A percentile compares a stretch with the other conserved stretches of the same genome.
Conservation (phyloP, 2,113 vertebrate species). For the Rhinopomastus cyanomelas region DNA sequence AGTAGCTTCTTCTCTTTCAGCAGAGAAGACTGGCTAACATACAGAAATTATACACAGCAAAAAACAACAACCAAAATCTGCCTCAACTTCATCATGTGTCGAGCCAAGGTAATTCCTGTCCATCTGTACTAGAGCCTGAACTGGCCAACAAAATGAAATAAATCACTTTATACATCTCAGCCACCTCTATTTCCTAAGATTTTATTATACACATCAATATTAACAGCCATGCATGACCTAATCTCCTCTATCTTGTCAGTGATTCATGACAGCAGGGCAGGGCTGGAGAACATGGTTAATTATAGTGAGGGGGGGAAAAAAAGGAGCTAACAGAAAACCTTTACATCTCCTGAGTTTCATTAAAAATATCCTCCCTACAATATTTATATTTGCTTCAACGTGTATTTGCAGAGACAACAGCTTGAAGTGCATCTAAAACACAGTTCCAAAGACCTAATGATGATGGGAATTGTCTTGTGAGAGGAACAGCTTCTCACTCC, state of each 20-base stretch:
- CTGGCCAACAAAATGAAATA: not conserved
- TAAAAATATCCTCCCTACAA: not conserved
- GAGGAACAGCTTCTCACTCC: slow-evolving; percentile 27
- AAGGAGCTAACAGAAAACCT: not conserved
- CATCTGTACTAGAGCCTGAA: not conserved
- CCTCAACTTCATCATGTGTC: not conserved
- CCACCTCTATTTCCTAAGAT: not conserved
- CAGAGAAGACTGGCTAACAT: not conserved
- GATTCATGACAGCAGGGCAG: not conserved
- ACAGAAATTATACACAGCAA: not conserved
- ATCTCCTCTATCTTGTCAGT: not conserved
- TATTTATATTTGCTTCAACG: slow-evolving; percentile 17
- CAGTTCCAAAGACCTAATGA: not conserved
- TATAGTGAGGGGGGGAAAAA: not conserved
- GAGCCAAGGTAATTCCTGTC: not conserved
- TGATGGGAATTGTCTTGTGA: not conserved
- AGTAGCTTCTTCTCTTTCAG: not conserved
- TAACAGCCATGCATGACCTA: not conserved
- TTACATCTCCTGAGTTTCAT: not conserved
- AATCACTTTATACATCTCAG: not conserved
- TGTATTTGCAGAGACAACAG: not conserved
- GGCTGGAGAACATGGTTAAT: not conserved
- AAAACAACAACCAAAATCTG: not conserved
- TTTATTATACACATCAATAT: not conserved
- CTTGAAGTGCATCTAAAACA: not conserved